phyloP scores from a whole-genome alignment of 2,797 vertebrate genomes.

The Falco rusticolus region DNA sequence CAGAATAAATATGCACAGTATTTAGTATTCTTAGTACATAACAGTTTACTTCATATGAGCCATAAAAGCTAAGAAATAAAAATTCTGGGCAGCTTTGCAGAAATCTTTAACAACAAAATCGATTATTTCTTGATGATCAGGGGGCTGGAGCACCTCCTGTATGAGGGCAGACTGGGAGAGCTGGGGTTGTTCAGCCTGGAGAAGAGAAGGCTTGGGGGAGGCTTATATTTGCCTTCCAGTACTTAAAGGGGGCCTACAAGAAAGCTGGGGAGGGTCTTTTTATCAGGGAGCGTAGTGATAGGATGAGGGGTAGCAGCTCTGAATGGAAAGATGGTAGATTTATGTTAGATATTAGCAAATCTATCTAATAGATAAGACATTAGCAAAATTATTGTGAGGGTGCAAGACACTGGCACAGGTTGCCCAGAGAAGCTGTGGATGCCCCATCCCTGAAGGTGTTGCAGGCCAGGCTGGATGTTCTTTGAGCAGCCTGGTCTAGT shows the following conservation, averaged over 20 bases:
- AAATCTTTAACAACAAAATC: neutral
- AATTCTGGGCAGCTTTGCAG: neutral
- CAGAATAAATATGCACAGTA: neutral
- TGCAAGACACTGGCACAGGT: neutral
- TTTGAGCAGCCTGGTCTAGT: neutral
- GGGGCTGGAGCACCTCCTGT: neutral
- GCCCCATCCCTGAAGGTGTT: neutral
- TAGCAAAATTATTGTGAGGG: neutral
- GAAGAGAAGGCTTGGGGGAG: neutral
- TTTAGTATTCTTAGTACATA: neutral
- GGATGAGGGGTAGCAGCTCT: rapidly evolving
- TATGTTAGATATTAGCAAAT: neutral
- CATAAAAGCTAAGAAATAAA: neutral
- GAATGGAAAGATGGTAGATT: neutral
- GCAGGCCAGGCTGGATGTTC: neutral
- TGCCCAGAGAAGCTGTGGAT: neutral
- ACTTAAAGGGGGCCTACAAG: rapidly evolving
- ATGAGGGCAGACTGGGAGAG: neutral
- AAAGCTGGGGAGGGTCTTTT: neutral
- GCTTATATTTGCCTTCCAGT: neutral
- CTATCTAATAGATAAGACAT: no score
- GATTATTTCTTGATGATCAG: neutral
- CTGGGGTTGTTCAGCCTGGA: neutral
- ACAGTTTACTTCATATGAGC: neutral
- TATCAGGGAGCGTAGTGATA: rapidly evolving